phyloP scores from a whole-genome alignment of 2,888 invertebrate species.

The Tenodera sinensis region DNA sequence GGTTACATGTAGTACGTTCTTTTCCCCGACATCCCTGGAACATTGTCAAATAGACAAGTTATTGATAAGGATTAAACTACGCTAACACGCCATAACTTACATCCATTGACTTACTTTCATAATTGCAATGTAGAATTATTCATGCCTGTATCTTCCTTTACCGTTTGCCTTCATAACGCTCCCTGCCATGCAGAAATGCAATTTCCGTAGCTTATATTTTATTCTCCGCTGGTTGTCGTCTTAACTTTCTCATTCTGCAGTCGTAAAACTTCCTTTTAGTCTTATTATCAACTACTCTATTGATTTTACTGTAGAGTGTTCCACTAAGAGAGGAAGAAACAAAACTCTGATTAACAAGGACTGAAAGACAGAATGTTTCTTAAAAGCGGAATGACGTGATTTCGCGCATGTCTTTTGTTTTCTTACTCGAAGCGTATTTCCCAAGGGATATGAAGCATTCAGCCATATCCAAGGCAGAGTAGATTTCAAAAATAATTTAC shows the following conservation, averaged over 20 bases:
- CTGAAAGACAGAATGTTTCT: not conserved
- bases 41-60: too few species aligned
- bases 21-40: too few species aligned
- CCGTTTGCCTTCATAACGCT: not conserved
- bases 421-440: not conserved
- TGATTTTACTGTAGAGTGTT: not conserved
- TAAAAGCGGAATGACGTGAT: not conserved
- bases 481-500: not conserved
- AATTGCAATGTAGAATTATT: not conserved
- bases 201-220: not conserved
- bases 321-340: not conserved
- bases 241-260: not conserved
- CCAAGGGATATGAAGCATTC: not conserved
- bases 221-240: not conserved
- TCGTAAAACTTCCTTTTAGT: not conserved
- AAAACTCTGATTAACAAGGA: not conserved
- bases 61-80: too few species aligned
- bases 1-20: too few species aligned
- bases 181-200: not conserved
- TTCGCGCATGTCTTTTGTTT: not conserved
- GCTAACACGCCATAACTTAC: too few species aligned
- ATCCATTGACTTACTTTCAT: too few species aligned
- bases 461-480: not conserved
- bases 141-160: not conserved
- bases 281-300: not conserved